Conservation (phyloP, 2,888 invertebrate genomes). For the Mongoloraphidia duomilia region DNA sequence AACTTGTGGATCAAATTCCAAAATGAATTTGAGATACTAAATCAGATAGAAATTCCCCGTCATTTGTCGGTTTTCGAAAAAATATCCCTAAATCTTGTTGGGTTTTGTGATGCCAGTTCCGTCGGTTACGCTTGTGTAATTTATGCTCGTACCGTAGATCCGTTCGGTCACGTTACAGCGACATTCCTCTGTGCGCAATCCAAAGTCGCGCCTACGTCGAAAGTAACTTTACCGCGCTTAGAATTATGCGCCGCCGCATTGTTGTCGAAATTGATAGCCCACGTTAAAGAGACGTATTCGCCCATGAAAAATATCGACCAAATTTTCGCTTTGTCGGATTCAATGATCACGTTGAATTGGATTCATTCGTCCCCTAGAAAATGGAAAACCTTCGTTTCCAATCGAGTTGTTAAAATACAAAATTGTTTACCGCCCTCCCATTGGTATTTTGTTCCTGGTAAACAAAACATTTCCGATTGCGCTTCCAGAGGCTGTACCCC, state of each 20-base stretch:
- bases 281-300: background rate
- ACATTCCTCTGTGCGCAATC: background rate
- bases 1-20: background rate
- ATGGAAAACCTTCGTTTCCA: background rate
- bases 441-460: background rate
- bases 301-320: background rate
- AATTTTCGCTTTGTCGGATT: background rate
- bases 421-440: background rate
- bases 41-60: constrained; percentile 1
- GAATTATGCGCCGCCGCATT: background rate
- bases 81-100: background rate
- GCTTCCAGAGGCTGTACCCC: background rate
- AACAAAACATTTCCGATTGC: constrained; percentile 2
- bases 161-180: background rate
- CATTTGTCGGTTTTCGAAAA: background rate
- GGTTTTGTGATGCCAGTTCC: background rate
- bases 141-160: background rate
- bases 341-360: background rate
- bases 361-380: background rate
- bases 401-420: background rate
- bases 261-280: background rate
- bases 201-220: background rate
- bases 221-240: too few species aligned
- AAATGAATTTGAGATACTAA: background rate
- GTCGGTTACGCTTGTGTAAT: background rate